Percentiles rank a stretch among this genome's conserved stretches.
Evolutionary conservation across 92 coral and sea anemone genomes (phyloP).

Genomic region (Epizoanthus scotinus): DNA sequence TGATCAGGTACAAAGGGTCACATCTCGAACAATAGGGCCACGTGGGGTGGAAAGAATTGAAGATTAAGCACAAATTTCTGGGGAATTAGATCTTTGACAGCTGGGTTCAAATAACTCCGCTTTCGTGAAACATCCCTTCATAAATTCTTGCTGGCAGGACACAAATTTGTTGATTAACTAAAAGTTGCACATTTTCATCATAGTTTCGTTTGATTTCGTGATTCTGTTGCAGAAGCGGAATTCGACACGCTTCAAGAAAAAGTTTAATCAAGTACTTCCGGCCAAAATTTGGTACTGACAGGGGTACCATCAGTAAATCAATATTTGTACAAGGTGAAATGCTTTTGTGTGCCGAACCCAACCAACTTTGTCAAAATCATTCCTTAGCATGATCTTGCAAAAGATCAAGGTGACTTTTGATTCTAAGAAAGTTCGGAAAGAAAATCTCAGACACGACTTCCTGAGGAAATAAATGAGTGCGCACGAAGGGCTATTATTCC

Average conservation of each 20-base stretch:
- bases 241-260: slow-evolving; percentile 23
- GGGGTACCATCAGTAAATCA: slow-evolving; percentile 65
- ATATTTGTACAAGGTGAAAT: slow-evolving; percentile 45
- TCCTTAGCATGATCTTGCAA: background rate
- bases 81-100: slow-evolving; percentile 24
- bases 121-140: background rate
- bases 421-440: background rate
- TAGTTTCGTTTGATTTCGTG: slow-evolving; percentile 22
- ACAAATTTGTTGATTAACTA: background rate
- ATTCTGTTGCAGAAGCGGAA: background rate
- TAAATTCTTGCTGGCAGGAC: background rate
- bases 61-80: slow-evolving; percentile 26
- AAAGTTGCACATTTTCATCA: background rate
- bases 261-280: slow-evolving; percentile 63
- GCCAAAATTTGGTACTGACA: slow-evolving; percentile 51
- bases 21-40: slow-evolving; percentile 21
- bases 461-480: slow-evolving; percentile 32
- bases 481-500: background rate
- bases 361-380: background rate
- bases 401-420: slow-evolving; percentile 1
- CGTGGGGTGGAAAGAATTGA: slow-evolving; percentile 38
- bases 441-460: slow-evolving; percentile 9
- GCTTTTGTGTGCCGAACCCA: slow-evolving; percentile 24
- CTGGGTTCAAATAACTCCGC: slow-evolving; percentile 19
- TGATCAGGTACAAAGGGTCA: slow-evolving; percentile 37